Percentiles rank a stretch among this genome's conserved stretches.
These are phyloP conservation scores for Phyllostomus discolor DNA, from an alignment of 2,113 vertebrate genomes.

Conservation along the genomic window DNA sequence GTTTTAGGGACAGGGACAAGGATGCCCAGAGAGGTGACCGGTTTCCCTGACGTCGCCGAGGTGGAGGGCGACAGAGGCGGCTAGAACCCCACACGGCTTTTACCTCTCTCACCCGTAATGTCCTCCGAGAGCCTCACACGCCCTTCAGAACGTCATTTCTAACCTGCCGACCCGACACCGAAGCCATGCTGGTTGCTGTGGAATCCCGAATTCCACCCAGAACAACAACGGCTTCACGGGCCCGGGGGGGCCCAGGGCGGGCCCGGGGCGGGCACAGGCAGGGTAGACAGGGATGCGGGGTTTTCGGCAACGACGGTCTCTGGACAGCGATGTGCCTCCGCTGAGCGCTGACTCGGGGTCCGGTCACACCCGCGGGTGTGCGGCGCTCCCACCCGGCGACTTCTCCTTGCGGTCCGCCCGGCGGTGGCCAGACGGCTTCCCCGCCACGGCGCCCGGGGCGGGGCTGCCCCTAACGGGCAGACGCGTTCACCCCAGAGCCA, in stretches of 20 bases:
- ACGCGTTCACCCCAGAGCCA: not conserved
- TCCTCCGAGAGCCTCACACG: not conserved
- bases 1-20: not conserved
- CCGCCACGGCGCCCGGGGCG: no score
- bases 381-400: not conserved
- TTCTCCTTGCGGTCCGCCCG: not conserved
- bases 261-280: not conserved
- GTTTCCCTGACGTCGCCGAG: no score
- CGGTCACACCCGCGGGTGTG: accelerated
- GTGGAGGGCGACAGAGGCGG: accelerated
- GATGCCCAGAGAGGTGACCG: not conserved
- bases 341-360: not conserved
- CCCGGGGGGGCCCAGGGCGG: not conserved
- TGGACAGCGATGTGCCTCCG: not conserved
- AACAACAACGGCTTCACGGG: not conserved
- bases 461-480: not conserved
- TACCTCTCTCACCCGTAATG: not conserved
- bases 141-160: not conserved
- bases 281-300: accelerated
- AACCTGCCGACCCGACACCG: not conserved
- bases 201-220: not conserved
- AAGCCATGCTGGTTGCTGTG: not conserved
- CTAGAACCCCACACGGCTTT: not conserved
- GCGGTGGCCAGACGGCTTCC: not conserved
- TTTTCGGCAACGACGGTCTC: not conserved